phyloP scores from a whole-genome alignment of 2,888 invertebrate species.

The Monopis laevigella region DNA sequence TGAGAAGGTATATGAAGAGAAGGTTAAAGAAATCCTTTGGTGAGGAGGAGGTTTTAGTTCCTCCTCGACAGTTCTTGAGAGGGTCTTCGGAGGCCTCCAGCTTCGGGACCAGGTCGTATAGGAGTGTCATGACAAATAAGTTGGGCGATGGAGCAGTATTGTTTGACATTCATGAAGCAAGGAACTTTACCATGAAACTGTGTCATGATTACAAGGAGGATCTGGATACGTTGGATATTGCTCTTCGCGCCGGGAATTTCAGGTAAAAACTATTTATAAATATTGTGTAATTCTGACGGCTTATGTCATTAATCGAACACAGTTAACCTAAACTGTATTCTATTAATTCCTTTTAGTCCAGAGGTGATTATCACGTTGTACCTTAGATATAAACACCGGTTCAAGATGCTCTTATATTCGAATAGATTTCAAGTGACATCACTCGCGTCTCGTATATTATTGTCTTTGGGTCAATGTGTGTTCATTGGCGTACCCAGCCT shows the following conservation, averaged over 20 bases:
- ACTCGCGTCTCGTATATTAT: too few species aligned
- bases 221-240: constrained; percentile 56
- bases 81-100: constrained; percentile 43
- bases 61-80: constrained; percentile 44
- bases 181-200: constrained; percentile 51
- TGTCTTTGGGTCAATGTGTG: too few species aligned
- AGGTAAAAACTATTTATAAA: constrained; percentile 35
- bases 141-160: constrained; percentile 48
- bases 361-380: too few species aligned
- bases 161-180: constrained; percentile 57
- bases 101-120: constrained; percentile 51
- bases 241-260: constrained; percentile 63
- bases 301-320: background rate
- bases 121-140: constrained; percentile 52
- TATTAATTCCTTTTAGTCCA: too few species aligned
- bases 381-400: too few species aligned
- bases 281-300: background rate
- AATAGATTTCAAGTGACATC: too few species aligned
- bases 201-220: constrained; percentile 58
- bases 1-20: constrained; percentile 63
- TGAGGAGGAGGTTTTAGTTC: constrained; percentile 34
- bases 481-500: too few species aligned
- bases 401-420: too few species aligned
- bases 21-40: constrained; percentile 34
- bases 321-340: too few species aligned